phyloP scores from a whole-genome alignment of 2,113 vertebrate species.

The Dasypus novemcinctus region DNA sequence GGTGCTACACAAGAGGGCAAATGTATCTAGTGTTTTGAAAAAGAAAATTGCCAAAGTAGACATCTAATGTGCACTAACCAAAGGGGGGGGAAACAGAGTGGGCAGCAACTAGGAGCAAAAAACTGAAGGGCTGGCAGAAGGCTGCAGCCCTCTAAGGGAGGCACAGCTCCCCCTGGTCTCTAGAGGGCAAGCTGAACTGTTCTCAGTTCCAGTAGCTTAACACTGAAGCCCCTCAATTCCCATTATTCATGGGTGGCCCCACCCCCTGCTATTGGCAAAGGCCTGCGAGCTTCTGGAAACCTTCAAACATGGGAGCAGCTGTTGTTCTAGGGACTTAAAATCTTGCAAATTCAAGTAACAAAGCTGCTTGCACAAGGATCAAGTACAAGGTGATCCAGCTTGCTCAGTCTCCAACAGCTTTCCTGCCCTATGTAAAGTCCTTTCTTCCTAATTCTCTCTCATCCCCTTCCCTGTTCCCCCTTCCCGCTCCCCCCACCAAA shows the following conservation, averaged over 20 bases:
- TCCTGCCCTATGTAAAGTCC: not conserved
- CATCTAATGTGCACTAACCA: not conserved
- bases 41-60: not conserved
- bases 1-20: not conserved
- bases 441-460: too few species aligned
- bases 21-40: not conserved
- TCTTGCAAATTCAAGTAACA: not conserved
- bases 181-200: not conserved
- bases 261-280: constrained; percentile 15
- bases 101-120: not conserved
- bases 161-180: too few species aligned
- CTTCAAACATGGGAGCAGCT: not conserved
- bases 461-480: too few species aligned
- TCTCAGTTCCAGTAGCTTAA: not conserved
- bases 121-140: not conserved
- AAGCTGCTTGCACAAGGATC: not conserved
- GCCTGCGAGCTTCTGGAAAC: not conserved
- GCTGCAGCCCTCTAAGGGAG: not conserved
- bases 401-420: not conserved
- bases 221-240: not conserved
- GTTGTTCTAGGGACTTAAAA: not conserved
- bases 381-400: not conserved
- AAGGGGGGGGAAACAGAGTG: not conserved
- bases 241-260: not conserved
- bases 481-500: too few species aligned